Evolutionary conservation across 30 jellyfish, hydroid and myxozoan species (phyloP).

Genomic region (Hydra vulgaris): DNA sequence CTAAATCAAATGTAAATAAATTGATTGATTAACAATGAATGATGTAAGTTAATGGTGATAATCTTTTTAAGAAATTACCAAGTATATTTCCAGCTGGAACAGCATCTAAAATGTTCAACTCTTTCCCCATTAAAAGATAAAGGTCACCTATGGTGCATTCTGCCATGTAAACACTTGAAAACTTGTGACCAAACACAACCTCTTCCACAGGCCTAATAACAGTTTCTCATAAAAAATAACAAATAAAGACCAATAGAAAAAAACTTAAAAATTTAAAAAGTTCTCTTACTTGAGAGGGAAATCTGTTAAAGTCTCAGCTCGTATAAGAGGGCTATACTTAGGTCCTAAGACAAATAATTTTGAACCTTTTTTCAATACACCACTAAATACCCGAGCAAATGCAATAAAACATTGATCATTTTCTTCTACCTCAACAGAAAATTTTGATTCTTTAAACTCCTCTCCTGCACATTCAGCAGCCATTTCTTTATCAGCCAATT

Average conservation of each 20-base stretch:
- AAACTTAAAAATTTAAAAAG: no score
- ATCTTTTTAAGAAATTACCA: constrained; percentile 38
- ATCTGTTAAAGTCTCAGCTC: not conserved
- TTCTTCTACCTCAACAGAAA: constrained; percentile 8
- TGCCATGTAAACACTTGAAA: constrained; percentile 45
- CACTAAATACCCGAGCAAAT: constrained; percentile 91
- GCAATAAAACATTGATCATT: constrained; percentile 65
- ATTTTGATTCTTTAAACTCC: not conserved
- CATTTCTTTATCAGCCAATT: constrained; percentile 20
- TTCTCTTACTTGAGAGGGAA: not conserved
- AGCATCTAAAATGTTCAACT: constrained; percentile 53
- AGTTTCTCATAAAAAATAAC: no score
- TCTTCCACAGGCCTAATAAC: not conserved
- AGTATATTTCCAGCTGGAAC: constrained; percentile 95
- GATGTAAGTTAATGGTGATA: no score
- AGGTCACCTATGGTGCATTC: constrained; percentile 55
- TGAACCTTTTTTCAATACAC: constrained; percentile 61
- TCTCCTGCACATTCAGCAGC: not conserved
- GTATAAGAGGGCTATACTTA: constrained; percentile 55
- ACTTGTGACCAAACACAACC: constrained; percentile 36
- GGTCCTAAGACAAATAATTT: constrained; percentile 77
- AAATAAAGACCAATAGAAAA: not conserved
- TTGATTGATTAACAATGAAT: no score
- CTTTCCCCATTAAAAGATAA: constrained; percentile 95
- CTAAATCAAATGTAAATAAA: no score